A percentile compares a stretch with the other conserved stretches of the same genome.
phyloP scores from a whole-genome alignment of 2,888 invertebrate species.

The Strigamia transsilvanica region DNA sequence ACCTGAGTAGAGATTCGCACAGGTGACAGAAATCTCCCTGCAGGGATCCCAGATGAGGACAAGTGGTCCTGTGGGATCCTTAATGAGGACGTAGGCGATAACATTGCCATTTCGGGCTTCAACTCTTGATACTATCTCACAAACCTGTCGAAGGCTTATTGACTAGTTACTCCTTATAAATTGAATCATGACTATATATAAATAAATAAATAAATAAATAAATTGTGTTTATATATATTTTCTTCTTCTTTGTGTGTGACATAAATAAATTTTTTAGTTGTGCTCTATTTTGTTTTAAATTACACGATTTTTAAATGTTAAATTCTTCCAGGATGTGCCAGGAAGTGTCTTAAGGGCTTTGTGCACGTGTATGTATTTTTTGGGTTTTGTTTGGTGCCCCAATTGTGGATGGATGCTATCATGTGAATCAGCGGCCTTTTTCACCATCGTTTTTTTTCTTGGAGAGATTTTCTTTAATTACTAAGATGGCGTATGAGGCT shows the following conservation, averaged over 20 bases:
- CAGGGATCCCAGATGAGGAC: conserved; percentile 48
- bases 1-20: conserved; percentile 41
- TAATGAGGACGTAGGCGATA: conserved; percentile 43
- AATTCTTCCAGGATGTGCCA: background rate
- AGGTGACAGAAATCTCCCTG: conserved; percentile 49
- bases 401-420: conserved; percentile 28
- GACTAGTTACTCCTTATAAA: background rate
- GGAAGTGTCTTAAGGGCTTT: conserved; percentile 1
- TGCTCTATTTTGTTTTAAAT: conserved; percentile 4
- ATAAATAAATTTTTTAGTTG: background rate
- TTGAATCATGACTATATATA: background rate
- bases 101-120: conserved; percentile 32
- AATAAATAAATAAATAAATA: no score
- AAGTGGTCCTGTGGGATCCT: conserved; percentile 47
- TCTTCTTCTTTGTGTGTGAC: background rate
- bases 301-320: background rate
- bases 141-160: conserved; percentile 21
- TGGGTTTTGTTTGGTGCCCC: conserved; percentile 16
- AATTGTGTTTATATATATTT: background rate
- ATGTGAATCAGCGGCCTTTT: conserved; percentile 33
- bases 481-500: background rate
- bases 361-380: conserved; percentile 4
- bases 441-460: background rate
- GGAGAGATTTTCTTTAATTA: background rate
- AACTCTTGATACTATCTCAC: conserved; percentile 26